Percentiles rank a stretch among this genome's conserved stretches.
Conservation (phyloP, 2,888 invertebrate genomes). For the Drosophila koepferae region DNA sequence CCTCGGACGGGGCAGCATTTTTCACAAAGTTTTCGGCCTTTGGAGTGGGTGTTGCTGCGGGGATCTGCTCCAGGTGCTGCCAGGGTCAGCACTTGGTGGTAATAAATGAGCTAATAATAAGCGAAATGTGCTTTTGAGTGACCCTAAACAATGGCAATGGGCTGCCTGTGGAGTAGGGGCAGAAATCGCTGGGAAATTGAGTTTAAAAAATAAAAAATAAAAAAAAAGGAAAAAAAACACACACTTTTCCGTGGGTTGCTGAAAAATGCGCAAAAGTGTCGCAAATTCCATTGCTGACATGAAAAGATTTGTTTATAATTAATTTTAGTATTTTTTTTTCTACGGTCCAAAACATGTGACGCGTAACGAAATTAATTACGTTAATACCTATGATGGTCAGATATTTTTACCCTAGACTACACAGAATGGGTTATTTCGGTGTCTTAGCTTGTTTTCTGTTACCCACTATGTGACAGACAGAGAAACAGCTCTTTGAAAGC, state of each 20-base stretch:
- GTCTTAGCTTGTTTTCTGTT: not conserved
- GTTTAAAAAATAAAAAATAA: conserved; percentile 34
- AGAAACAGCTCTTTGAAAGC: too few species aligned
- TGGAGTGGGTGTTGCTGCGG: conserved; percentile 18
- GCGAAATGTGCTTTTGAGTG: conserved; percentile 83
- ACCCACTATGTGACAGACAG: too few species aligned
- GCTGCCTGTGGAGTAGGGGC: not conserved
- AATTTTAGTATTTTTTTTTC: conserved; percentile 56
- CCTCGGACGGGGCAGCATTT: conserved; percentile 54
- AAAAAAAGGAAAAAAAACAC: conserved; percentile 17
- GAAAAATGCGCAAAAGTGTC: conserved; percentile 77
- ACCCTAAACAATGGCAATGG: conserved; percentile 62
- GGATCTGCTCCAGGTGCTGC: conserved; percentile 63
- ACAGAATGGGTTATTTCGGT: not conserved
- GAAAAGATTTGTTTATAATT: conserved; percentile 81
- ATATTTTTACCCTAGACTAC: not conserved
- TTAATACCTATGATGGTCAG: conserved; percentile 69
- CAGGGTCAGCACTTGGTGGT: conserved; percentile 71
- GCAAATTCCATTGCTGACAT: conserved; percentile 78
- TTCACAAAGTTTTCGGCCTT: conserved; percentile 57
- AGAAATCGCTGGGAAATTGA: conserved; percentile 68
- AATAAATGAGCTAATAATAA: conserved; percentile 84
- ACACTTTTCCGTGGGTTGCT: conserved; percentile 41
- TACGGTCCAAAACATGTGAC: conserved; percentile 63
- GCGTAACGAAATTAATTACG: conserved; percentile 76